phyloP scores from a whole-genome alignment of 2,888 invertebrate genomes.

The Osmoderma eremita region DNA sequence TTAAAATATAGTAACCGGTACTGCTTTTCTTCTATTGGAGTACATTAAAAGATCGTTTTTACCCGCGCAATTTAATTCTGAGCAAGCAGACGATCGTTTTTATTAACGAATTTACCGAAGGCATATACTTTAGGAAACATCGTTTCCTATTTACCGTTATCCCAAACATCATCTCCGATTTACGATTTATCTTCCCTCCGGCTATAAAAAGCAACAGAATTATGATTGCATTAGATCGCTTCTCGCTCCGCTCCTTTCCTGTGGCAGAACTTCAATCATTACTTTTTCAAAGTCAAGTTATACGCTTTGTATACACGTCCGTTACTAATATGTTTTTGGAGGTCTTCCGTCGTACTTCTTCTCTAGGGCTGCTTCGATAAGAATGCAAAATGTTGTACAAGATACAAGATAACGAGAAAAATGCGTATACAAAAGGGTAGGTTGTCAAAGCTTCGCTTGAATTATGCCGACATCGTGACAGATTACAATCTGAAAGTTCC shows the following conservation, averaged over 20 bases:
- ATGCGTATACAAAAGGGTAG: constrained; percentile 7
- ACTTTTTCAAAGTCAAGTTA: constrained; percentile 23
- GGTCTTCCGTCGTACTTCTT: constrained; percentile 1
- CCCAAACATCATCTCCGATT: constrained; percentile 45
- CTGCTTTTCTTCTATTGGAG: constrained; percentile 4
- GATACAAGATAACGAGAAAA: constrained; percentile 12
- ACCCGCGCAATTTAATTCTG: constrained; percentile 19
- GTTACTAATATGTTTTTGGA: constrained; percentile 16
- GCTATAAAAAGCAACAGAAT: constrained; percentile 42
- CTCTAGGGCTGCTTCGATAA: constrained; percentile 7
- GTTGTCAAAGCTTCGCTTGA: constrained; percentile 1
- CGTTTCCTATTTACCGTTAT: constrained; percentile 42
- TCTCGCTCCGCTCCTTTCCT: not conserved
- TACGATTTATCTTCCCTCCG: constrained; percentile 44
- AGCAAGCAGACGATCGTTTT: constrained; percentile 6
- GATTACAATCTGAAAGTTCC: constrained; percentile 4
- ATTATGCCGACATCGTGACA: constrained; percentile 5
- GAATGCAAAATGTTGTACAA: constrained; percentile 10
- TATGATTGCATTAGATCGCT: constrained; percentile 40
- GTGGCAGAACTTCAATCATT: constrained; percentile 25
- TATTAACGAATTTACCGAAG: constrained; percentile 25
- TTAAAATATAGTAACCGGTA: too few relatives aligned
- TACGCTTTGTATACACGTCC: constrained; percentile 7
- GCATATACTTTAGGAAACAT: constrained; percentile 25
- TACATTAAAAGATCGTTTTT: constrained; percentile 25